Base-by-base conservation (phyloP, 2,888 invertebrate genomes). In the Limenitis camilla region DNA sequence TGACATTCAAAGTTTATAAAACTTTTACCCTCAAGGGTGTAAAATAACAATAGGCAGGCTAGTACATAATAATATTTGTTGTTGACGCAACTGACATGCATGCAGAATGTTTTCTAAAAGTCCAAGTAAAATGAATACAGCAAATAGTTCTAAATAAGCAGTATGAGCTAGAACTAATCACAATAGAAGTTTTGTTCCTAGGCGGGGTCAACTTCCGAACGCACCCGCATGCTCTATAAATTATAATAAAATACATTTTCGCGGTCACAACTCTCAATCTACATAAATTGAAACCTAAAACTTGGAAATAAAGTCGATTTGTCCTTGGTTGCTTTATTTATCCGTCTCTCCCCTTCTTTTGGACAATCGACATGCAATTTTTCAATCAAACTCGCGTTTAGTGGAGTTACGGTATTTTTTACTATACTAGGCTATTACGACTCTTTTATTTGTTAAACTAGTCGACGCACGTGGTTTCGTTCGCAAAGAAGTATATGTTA, bases 311-410 rank as follows among this genome's bases (percentile, higher is more conserved):
- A 65, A 71, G 74, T 61, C 63, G 27, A 49, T 52, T 55, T 54
- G 49, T 40, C 52, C 28, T 39, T 51, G 52, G n/a, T 19, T 19
- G 40, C 32, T 49, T 47, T 59, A 57, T 62, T 61, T 54, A 56
- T 53, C 45, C 52, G 45, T 52, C 44, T 61, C 69, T 72, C 78
- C 78, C 78, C 76, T 69, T 69, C 67, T 74, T 73, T 76, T 66
- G 66, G 69, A 61, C 67, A 65, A 61, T 68, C 67, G 70, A 71
- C 78, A 75, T 81, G 81, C 81, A 86, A 85, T 86, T 83, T 84
- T 78, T 81, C 82, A 86, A 85, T 85, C 77, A 78, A 51, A 55
- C 40, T 44, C 49, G 38, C 39, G 52, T 60, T 57, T 53, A 49
- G 30, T 43, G 49, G 48, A 49, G 46, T 53, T 55, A 47, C 44